These are phyloP conservation scores for Strix aluco DNA, from an alignment of 2,113 vertebrate species.

Conservation along the genomic window DNA sequence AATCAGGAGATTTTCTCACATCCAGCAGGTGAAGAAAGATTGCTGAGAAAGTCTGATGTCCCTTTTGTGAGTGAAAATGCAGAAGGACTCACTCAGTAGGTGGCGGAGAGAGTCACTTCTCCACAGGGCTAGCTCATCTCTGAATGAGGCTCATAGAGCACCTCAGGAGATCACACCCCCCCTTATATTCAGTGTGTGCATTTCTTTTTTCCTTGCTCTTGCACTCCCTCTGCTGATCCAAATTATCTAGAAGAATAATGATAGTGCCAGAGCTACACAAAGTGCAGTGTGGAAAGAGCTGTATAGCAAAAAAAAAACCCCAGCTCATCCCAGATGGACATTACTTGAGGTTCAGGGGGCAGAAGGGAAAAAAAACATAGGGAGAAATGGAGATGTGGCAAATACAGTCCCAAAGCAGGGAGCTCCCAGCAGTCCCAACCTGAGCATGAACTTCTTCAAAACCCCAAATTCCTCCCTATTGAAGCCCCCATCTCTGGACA, in stretches of 20 bases:
- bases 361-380: not conserved
- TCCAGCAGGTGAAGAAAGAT: not conserved
- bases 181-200: rapidly evolving
- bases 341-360: not conserved
- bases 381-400: not conserved
- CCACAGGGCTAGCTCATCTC: not conserved
- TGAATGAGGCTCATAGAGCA: not conserved
- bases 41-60: not conserved
- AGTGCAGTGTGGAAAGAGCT: not conserved
- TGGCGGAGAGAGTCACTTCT: not conserved
- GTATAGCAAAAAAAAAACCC: not conserved
- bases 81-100: not conserved
- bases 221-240: conserved; percentile 53
- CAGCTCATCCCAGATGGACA: not conserved
- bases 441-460: not conserved
- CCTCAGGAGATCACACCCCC: not conserved
- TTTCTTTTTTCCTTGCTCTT: conserved; percentile 33
- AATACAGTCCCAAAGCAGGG: not conserved
- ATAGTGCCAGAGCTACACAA: not conserved
- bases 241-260: not conserved
- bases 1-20: not conserved
- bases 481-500: not conserved
- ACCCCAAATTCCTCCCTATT: not conserved
- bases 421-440: not conserved
- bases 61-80: not conserved